Evolutionary conservation across 2,113 vertebrate species (phyloP).

Genomic region (Nematolebias whitei): DNA sequence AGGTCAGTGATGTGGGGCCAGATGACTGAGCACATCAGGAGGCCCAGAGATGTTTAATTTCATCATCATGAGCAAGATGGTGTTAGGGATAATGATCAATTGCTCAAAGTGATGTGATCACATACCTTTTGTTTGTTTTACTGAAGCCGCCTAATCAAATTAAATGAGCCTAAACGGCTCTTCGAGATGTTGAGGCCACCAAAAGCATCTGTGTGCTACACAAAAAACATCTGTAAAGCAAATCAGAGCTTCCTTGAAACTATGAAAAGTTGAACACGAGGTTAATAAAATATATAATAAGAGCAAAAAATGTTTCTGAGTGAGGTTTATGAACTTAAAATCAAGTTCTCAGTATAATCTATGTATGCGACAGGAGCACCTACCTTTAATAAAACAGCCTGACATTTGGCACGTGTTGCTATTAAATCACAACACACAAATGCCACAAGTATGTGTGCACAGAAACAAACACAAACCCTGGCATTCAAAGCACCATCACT

Average conservation of each 20-base stretch:
- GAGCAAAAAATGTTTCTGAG: not conserved
- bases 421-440: slow-evolving; percentile 29
- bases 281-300: not conserved
- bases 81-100: not conserved
- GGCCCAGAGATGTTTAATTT: slow-evolving; percentile 12
- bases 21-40: slow-evolving; percentile 33
- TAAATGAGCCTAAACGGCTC: slow-evolving; percentile 2
- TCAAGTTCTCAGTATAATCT: slow-evolving; percentile 22
- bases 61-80: slow-evolving; percentile 2
- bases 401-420: slow-evolving; percentile 26
- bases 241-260: slow-evolving; percentile 1
- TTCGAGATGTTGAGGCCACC: not conserved
- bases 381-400: slow-evolving; percentile 30
- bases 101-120: not conserved
- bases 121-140: not conserved
- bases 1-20: slow-evolving; percentile 24
- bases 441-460: not conserved
- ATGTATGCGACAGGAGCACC: slow-evolving; percentile 1
- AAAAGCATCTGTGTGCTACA: not conserved
- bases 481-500: not conserved
- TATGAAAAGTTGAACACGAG: not conserved
- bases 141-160: not conserved
- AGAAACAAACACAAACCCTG: not conserved
- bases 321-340: slow-evolving; percentile 11
- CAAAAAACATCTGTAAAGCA: slow-evolving; percentile 27